A percentile compares a stretch with the other conserved stretches of the same genome.
Evolutionary conservation across 2,113 vertebrate genomes (phyloP).

Genomic region (Lynx canadensis): DNA sequence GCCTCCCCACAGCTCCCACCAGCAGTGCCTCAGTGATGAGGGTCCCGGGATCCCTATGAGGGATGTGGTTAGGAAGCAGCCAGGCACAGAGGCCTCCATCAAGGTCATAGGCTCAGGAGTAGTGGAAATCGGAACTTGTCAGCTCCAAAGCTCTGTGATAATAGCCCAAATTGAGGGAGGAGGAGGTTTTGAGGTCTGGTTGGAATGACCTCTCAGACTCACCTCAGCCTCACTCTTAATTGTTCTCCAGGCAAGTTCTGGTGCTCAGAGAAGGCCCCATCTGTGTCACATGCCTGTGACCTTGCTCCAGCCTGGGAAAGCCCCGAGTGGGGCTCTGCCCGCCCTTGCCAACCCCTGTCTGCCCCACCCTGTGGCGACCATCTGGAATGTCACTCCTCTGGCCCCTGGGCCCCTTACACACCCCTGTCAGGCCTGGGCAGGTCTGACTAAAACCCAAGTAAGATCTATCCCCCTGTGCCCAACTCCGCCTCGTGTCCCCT

Average conservation of each 20-base stretch:
- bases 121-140: background rate
- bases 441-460: background rate
- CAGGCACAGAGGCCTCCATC: background rate
- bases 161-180: background rate
- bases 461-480: background rate
- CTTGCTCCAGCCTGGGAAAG: background rate
- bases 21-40: background rate
- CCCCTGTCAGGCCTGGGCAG: background rate
- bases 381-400: background rate
- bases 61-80: background rate
- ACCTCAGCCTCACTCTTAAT: background rate
- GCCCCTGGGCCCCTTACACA: background rate
- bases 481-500: background rate
- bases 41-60: background rate
- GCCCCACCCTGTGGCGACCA: background rate
- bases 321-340: background rate
- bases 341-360: background rate
- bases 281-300: background rate
- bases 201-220: background rate
- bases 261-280: background rate
- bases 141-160: background rate
- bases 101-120: background rate
- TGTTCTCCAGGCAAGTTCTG: background rate
- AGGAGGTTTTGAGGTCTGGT: background rate
- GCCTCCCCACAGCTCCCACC: background rate